Conservation (phyloP, 2,113 vertebrate species). For the Microtus montanus region DNA sequence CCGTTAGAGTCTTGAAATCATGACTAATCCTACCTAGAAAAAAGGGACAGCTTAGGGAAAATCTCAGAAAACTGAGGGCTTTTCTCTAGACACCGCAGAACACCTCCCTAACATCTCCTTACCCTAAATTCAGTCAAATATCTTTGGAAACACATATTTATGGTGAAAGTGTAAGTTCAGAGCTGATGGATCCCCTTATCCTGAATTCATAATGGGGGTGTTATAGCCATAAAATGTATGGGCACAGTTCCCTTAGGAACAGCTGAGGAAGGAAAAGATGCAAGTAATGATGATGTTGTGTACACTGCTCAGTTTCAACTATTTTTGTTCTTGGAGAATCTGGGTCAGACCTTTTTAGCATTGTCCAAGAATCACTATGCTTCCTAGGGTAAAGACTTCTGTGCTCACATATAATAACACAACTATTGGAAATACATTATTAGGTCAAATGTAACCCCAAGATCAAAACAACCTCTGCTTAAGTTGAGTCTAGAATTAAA, state of each 20-base stretch:
- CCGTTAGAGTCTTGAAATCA: neutral
- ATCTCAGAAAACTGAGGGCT: neutral
- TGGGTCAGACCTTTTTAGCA: neutral
- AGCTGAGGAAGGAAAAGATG: fast-evolving
- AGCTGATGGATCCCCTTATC: neutral
- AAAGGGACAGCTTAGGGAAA: neutral
- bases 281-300: fast-evolving
- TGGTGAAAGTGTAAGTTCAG: neutral
- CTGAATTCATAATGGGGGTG: neutral
- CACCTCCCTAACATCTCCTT: neutral
- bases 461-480: neutral
- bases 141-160: neutral
- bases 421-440: neutral
- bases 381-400: neutral
- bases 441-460: neutral
- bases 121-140: neutral
- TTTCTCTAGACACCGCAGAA: neutral
- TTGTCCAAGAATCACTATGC: neutral
- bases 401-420: neutral
- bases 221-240: neutral
- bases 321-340: neutral
- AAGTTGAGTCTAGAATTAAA: neutral
- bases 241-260: neutral
- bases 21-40: neutral
- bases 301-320: neutral